Conservation (phyloP, 2,113 vertebrate genomes). For the Hystrix cristata region DNA sequence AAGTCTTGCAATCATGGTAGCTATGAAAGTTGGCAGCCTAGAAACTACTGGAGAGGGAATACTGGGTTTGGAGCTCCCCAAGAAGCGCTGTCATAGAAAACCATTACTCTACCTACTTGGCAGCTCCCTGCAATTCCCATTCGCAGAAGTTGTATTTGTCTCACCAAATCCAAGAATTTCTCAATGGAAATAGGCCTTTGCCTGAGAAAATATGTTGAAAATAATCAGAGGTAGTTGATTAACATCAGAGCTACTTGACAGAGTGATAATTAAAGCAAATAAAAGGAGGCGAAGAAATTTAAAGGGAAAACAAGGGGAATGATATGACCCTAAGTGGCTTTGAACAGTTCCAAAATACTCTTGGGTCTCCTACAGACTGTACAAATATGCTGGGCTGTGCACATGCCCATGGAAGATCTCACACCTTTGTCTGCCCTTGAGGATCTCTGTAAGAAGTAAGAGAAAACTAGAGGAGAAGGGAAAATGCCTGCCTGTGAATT, state of each 20-base stretch:
- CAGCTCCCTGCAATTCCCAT: neutral
- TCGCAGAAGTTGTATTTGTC: neutral
- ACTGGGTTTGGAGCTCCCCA: neutral
- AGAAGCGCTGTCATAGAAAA: neutral
- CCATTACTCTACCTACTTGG: neutral
- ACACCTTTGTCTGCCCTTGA: neutral
- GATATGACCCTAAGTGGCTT: neutral
- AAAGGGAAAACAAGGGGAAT: neutral
- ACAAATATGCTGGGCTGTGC: neutral
- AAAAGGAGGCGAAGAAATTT: neutral
- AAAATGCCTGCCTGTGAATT: neutral
- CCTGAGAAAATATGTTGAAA: neutral
- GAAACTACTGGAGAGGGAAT: neutral
- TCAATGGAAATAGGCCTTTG: neutral
- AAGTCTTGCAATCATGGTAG: neutral
- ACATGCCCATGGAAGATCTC: neutral
- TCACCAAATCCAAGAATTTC: neutral
- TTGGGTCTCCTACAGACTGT: neutral
- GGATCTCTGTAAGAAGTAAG: neutral
- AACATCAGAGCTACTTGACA: neutral
- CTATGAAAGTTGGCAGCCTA: neutral
- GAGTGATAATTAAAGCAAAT: neutral
- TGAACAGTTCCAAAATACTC: neutral
- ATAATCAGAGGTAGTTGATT: neutral
- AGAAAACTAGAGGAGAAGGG: neutral